These are phyloP conservation scores for Umimayanthus chanpuru DNA, from an alignment of 92 coral and sea anemone genomes.

Conservation along the genomic window DNA sequence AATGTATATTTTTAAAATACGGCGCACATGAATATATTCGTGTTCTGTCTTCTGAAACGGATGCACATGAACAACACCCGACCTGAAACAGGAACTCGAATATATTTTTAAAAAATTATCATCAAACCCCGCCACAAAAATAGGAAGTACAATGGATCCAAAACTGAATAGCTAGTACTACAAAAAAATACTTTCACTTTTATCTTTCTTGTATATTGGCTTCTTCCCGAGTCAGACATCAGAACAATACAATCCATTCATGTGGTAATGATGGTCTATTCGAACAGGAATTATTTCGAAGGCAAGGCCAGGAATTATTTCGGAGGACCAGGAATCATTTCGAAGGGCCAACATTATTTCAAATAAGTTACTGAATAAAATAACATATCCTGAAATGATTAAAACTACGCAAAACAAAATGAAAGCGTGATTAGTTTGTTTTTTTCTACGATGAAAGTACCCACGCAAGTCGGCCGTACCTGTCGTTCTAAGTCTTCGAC, in stretches of 20 bases:
- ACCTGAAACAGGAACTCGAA: not conserved
- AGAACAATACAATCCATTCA: slow-evolving; percentile 37
- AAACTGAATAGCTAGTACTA: too few species aligned
- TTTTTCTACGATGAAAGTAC: too few species aligned
- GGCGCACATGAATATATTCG: slow-evolving; percentile 33
- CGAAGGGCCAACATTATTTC: not conserved
- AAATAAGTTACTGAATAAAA: not conserved
- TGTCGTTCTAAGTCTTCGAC: slow-evolving; percentile 81
- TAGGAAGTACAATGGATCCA: not conserved
- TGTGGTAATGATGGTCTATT: slow-evolving; percentile 1
- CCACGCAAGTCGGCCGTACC: slow-evolving; percentile 49
- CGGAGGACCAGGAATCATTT: slow-evolving; percentile 2
- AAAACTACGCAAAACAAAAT: not conserved
- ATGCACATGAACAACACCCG: slow-evolving; percentile 2
- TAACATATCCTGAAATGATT: not conserved
- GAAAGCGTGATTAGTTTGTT: not conserved
- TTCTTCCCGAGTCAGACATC: not conserved
- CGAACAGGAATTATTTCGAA: slow-evolving; percentile 31
- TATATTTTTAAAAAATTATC: not conserved
- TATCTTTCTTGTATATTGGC: not conserved
- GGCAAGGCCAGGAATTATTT: not conserved
- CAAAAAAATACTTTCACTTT: not conserved
- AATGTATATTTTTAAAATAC: not conserved
- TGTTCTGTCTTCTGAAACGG: slow-evolving; percentile 27
- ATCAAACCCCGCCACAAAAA: not conserved